A percentile compares a stretch with the other conserved stretches of the same genome.
Evolutionary conservation across 2,113 vertebrate genomes (phyloP).

Genomic region (Carollia perspicillata): DNA sequence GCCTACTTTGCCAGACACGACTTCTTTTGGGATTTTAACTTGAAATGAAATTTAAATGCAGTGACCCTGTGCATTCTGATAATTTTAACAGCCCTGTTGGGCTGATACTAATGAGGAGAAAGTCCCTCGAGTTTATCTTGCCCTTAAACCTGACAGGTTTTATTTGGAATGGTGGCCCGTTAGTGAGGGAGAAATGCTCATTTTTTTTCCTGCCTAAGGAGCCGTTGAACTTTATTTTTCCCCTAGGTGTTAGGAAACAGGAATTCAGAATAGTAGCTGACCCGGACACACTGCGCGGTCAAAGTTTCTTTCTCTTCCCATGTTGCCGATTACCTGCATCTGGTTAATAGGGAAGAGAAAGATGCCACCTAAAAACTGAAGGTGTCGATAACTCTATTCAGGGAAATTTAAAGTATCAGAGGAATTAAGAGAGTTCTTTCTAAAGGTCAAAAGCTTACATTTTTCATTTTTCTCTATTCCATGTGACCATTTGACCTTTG

Average conservation of each 20-base stretch:
- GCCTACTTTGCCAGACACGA: constrained; percentile 30
- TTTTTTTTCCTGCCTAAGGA: not conserved
- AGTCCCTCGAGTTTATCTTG: not conserved
- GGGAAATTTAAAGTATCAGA: not conserved
- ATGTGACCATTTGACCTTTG: not conserved
- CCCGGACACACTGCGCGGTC: constrained; percentile 15
- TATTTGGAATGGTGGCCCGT: not conserved
- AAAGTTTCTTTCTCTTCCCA: not conserved
- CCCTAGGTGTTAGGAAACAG: constrained; percentile 39
- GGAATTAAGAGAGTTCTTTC: not conserved
- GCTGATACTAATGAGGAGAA: not conserved
- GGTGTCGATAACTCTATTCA: constrained; percentile 3
- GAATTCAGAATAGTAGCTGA: constrained; percentile 61
- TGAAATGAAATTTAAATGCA: constrained; percentile 41
- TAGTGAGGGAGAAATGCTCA: not conserved
- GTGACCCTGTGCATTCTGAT: not conserved
- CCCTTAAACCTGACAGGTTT: constrained; percentile 24
- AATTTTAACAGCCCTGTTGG: constrained; percentile 14
- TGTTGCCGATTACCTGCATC: not conserved
- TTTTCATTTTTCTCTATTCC: constrained; percentile 20
- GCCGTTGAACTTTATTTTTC: not conserved
- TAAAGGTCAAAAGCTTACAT: not conserved
- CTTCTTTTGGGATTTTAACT: constrained; percentile 56
- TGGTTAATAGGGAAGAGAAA: constrained; percentile 24
- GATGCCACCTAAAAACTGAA: constrained; percentile 9